Percentiles rank a stretch among this genome's conserved stretches.
Evolutionary conservation across 1,140 invertebrate species (phyloP).

Genomic region (Dendroctonus ponderosae): DNA sequence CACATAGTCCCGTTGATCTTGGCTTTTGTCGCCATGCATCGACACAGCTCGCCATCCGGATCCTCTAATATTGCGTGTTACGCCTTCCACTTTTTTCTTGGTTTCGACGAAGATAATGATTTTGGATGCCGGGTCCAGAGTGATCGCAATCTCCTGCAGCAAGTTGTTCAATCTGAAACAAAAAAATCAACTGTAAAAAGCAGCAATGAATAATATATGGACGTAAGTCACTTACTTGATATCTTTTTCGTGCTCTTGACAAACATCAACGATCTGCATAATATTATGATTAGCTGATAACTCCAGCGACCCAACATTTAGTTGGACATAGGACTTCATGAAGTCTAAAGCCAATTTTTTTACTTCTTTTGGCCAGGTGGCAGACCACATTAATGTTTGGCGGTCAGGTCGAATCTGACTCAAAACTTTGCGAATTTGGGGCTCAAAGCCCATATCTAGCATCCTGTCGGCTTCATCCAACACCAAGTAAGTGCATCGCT

Average conservation of each 20-base stretch:
- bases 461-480: constrained; percentile 98
- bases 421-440: constrained; percentile 96
- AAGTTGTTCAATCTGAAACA: constrained; percentile 68
- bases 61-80: constrained; percentile 83
- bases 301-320: constrained; percentile 92
- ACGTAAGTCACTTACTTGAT: constrained; percentile 65
- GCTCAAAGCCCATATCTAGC: constrained; percentile 92
- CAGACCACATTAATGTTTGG: constrained; percentile 97
- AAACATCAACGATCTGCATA: constrained; percentile 91
- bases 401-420: constrained; percentile 92
- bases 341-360: constrained; percentile 91
- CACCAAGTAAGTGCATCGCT: constrained; percentile 91
- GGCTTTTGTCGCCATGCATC: constrained; percentile 98
- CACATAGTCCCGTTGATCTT: constrained; percentile 94
- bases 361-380: constrained; percentile 98
- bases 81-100: constrained; percentile 93
- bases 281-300: constrained; percentile 97
- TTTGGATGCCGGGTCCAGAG: constrained; percentile 85
- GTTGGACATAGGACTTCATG: constrained; percentile 79
- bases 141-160: constrained; percentile 83
- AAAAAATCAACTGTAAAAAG: not conserved
- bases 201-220: not conserved
- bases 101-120: constrained; percentile 97
- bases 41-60: constrained; percentile 89
- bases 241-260: constrained; percentile 85